Conservation (phyloP, 2,888 invertebrate species). For the Mesoligia furuncula region DNA sequence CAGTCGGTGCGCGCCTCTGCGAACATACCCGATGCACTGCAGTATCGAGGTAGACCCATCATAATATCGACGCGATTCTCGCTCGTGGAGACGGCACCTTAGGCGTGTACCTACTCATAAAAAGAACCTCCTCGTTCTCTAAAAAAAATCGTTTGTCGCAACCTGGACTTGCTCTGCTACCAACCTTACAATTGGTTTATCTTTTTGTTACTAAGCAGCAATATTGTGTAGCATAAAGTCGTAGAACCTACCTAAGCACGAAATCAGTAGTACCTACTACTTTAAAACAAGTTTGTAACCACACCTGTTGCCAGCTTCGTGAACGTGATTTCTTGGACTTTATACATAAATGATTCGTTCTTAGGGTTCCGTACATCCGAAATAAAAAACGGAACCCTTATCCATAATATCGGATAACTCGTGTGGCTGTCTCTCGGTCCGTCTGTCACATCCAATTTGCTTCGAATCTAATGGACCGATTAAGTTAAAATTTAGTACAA, state of each 20-base stretch:
- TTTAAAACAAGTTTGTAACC: background rate
- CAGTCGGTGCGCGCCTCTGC: too few relatives aligned
- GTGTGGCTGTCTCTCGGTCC: background rate
- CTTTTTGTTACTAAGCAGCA: background rate
- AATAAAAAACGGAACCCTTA: background rate
- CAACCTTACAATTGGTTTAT: background rate
- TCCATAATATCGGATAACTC: too few relatives aligned
- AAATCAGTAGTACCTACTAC: background rate
- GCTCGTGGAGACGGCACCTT: too few relatives aligned
- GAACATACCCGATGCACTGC: too few relatives aligned
- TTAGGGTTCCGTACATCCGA: background rate
- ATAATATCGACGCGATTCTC: too few relatives aligned
- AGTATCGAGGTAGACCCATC: too few relatives aligned
- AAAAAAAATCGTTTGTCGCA: background rate
- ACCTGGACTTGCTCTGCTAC: background rate
- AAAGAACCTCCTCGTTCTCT: background rate
- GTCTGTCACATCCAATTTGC: background rate
- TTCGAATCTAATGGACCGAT: too few relatives aligned
- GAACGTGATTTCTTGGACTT: background rate
- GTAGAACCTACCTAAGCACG: background rate
- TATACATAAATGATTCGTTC: background rate
- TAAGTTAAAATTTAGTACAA: background rate
- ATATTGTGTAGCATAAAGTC: background rate
- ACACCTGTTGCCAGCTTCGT: background rate
- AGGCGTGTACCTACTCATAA: background rate